Evolutionary conservation across 1,140 invertebrate genomes (phyloP), one percentile per base, ranked within the genome.

Genomic region (Hyphantria cunea): DNA sequence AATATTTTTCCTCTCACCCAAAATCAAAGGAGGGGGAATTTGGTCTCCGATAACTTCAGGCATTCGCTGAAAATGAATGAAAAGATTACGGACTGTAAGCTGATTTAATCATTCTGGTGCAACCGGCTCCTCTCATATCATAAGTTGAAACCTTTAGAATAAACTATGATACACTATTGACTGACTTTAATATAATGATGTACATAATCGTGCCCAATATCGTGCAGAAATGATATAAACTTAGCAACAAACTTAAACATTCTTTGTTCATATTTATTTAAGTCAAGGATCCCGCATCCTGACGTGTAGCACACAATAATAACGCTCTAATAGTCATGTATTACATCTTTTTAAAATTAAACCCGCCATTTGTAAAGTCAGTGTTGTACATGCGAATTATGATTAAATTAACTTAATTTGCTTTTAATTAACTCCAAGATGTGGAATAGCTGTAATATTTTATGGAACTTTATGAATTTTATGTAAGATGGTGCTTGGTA

Each of bases 261-360:
- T 41, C 56, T 60, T 60, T 60, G 56, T 60, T 60, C 45, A 13
- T 25, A 17, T 14, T 49, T 10, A 59, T 25, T 33, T 51, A 31
- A 54, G 51, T 63, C 50, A 63, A 63, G 60, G 60, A 63, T 54
- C 17, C 4, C 34, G 33, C 59, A 50, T 63, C 51, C 50, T 51
- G 51, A 5, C 52, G 49, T 39, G 31, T 4, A n/a, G n/a, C n/a
- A 31, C 64, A 66, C 55, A 55, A 53, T 53, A 66, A 51, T 14
- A 45, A 66, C 55, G 64, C 55, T 66, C 64, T 66, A 42, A 59
- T 66, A 54, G 33, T 45, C 50, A 53, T 34, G 51, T 48, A 32
- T 11, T 45, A 45, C 51, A 44, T 15, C 42, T 44, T 51, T 51
- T 12, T 17, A 47, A 13, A 17, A 17, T 48, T 4, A 31, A 8